These are phyloP conservation scores for Catostylus mosaicus DNA, from an alignment of 30 jellyfish, hydroid and myxozoan genomes.

Conservation along the genomic window DNA sequence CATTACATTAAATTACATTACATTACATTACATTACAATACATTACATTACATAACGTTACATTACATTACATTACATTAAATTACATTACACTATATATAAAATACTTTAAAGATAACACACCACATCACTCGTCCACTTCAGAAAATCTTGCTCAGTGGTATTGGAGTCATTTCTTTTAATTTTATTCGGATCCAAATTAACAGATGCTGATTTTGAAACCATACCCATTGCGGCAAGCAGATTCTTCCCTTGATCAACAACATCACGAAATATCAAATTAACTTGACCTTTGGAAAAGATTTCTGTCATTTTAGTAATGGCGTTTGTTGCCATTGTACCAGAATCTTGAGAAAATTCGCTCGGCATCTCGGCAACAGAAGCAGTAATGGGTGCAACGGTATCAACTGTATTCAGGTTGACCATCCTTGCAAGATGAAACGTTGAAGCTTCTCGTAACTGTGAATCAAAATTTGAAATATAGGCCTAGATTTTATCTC, in stretches of 20 bases:
- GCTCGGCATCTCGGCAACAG: constrained; percentile 31
- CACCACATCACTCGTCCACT: constrained; percentile 38
- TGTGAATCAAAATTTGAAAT: not conserved
- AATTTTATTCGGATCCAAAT: constrained; percentile 42
- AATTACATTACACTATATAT: too few relatives aligned
- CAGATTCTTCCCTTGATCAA: constrained; percentile 25
- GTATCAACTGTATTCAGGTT: constrained; percentile 35
- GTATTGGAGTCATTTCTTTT: constrained; percentile 20
- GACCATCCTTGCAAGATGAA: constrained; percentile 15
- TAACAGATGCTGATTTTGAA: constrained; percentile 32
- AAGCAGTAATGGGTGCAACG: constrained; percentile 46
- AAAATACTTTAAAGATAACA: not conserved
- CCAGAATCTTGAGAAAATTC: constrained; percentile 43
- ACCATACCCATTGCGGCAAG: constrained; percentile 60
- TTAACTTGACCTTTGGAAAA: not conserved
- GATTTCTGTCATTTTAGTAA: constrained; percentile 6
- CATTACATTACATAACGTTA: not conserved
- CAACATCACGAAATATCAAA: constrained; percentile 27
- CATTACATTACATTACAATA: not conserved
- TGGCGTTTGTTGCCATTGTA: constrained; percentile 15
- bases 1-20: too few relatives aligned
- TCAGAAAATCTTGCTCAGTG: constrained; percentile 7
- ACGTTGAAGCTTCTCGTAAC: constrained; percentile 44
- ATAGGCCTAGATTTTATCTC: too few relatives aligned
- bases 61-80: too few relatives aligned